Base-by-base conservation (phyloP, 2,797 vertebrate species). In the Zalophus californianus region DNA sequence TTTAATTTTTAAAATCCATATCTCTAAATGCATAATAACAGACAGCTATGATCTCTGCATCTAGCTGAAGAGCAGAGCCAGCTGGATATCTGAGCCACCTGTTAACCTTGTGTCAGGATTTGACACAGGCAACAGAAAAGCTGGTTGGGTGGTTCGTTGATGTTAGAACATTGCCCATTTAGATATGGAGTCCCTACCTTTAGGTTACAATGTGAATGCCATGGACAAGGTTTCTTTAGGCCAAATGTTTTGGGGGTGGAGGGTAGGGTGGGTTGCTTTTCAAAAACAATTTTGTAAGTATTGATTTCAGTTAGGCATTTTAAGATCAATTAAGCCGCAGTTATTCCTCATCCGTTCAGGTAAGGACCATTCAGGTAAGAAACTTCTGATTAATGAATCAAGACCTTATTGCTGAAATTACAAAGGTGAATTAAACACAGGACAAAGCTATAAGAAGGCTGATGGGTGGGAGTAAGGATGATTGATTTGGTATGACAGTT, bases 281-380 rank as follows among this genome's bases (percentile, higher is more conserved):
- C 29, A 75, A 95, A 94, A 93, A 32, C 41, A 94, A 50, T 44
- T 50, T 82, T 88, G 5, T n/a, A 54, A 83, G 62, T 48, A 35
- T 23, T 91, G 27, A 91, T 91, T 90, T 95, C 27, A 52, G 5
- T 72, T 86, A 56, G 27, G 7, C 1, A 66, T 50, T 83, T 95
- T 70, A 68, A 95, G 87, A 91, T 90, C 32, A 75, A 56, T 50
- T 70, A 66, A 82, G 38, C 14, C 29, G 60, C 0, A 41, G 6
- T 92, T 68, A 82, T 79, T 94, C n/a, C 48, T 94, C 20, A 27
- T 79, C 88, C 44, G 58, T 96, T 95, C 44, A 50, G n/a, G 18
- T 54, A 72, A 64, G 27, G 25, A 50, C 3, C n/a, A 20, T 64
- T 86, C 3, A 32, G 60, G 44, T 86, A 96, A 90, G 27, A 20